phyloP scores from a whole-genome alignment of 2,888 invertebrate genomes.

The Caenorhabditis japonica region DNA sequence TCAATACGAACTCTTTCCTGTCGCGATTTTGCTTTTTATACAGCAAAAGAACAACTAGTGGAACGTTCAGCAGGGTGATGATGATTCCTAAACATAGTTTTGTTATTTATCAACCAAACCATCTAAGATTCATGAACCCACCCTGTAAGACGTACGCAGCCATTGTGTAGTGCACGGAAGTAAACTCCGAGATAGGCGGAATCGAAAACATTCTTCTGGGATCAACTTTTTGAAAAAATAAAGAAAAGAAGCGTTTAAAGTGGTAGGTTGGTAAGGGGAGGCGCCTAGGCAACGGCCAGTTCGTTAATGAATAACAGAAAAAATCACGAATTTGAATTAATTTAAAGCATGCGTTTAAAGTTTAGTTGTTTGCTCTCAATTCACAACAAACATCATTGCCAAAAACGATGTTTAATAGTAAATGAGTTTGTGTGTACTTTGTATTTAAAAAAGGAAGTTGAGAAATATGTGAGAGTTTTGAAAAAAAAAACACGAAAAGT shows the following conservation, averaged over 20 bases:
- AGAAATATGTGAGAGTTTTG: too few species aligned
- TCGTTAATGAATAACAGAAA: too few species aligned
- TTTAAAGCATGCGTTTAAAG: too few species aligned
- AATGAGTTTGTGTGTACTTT: too few species aligned
- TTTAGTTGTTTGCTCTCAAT: too few species aligned
- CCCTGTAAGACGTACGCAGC: constrained; percentile 5
- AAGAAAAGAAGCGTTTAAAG: neutral
- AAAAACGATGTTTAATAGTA: too few species aligned
- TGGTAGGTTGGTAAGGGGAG: constrained; percentile 2
- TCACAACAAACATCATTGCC: too few species aligned
- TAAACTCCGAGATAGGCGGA: constrained; percentile 3
- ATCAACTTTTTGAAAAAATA: neutral
- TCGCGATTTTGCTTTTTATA: neutral
- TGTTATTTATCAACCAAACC: neutral
- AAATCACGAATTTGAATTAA: too few species aligned
- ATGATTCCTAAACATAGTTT: constrained; percentile 8
- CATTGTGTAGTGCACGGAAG: constrained; percentile 7
- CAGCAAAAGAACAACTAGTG: constrained; percentile 5
- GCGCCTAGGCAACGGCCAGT: neutral
- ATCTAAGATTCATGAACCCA: neutral
- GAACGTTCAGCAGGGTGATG: constrained; percentile 1
- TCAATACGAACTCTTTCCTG: constrained; percentile 28
- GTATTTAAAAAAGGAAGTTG: too few species aligned
- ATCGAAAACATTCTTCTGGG: constrained; percentile 1
- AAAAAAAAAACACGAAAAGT: too few species aligned